These are phyloP conservation scores for Hyla sarda DNA, from an alignment of 2,113 vertebrate genomes.

Conservation along the genomic window DNA sequence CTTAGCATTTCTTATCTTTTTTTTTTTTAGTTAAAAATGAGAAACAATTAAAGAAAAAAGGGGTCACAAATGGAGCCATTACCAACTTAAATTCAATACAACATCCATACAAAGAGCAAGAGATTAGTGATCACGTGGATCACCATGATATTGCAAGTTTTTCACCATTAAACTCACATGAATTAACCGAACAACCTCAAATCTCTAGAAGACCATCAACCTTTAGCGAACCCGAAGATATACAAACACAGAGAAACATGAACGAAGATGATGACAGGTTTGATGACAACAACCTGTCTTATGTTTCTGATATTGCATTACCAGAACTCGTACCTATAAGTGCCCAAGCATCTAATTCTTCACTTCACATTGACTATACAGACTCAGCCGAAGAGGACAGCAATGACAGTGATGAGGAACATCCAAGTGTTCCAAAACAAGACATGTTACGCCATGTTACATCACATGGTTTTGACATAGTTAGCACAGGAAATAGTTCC, in stretches of 20 bases:
- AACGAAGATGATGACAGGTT: neutral
- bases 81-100: neutral
- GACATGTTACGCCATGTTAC: neutral
- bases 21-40: neutral
- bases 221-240: slow-evolving; percentile 58
- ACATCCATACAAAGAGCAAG: neutral
- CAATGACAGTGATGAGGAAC: neutral
- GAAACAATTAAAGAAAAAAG: neutral
- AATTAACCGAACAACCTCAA: slow-evolving; percentile 7
- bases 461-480: neutral
- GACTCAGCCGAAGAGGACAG: neutral
- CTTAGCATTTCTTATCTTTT: neutral
- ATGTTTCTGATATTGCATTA: neutral
- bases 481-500: neutral
- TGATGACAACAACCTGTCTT: neutral
- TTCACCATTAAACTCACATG: neutral
- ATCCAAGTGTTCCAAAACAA: neutral
- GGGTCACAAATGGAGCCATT: neutral
- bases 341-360: neutral
- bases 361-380: neutral
- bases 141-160: neutral
- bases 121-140: neutral
- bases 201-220: neutral
- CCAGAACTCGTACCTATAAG: neutral
- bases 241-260: neutral